Evolutionary conservation across 2,113 vertebrate species (phyloP).

Genomic region (Ptyas mucosa): DNA sequence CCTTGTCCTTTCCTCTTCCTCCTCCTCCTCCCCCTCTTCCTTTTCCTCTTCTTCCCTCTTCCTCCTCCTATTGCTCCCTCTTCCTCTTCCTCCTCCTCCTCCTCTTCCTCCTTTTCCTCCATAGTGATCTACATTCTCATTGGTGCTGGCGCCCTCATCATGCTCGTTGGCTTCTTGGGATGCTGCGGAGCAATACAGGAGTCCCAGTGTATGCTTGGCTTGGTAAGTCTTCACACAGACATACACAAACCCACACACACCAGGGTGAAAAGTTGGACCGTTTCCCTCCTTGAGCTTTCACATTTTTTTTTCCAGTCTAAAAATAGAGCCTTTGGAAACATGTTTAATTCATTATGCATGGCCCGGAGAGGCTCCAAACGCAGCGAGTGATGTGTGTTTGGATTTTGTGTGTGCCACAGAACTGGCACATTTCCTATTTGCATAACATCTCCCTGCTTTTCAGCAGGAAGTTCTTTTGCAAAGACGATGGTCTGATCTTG

Average conservation of each 20-base stretch:
- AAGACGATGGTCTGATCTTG: not conserved
- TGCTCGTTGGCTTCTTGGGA: constrained; percentile 95
- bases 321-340: not conserved
- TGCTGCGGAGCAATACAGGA: constrained; percentile 95
- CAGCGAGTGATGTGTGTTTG: too few relatives aligned
- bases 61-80: not conserved
- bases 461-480: not conserved
- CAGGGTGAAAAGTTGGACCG: not conserved
- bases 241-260: not conserved
- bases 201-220: constrained; percentile 93
- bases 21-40: not conserved
- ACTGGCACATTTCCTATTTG: not conserved
- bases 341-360: not conserved
- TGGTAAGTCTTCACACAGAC: constrained; percentile 74
- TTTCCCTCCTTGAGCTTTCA: not conserved
- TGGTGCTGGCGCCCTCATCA: constrained; percentile 91
- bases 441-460: not conserved
- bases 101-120: not conserved
- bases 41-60: not conserved
- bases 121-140: constrained; percentile 93
- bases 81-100: not conserved
- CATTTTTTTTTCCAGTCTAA: too few relatives aligned
- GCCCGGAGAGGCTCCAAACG: not conserved
- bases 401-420: not conserved
- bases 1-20: too few relatives aligned